Base-by-base conservation (phyloP, 37 sponge, comb jelly and placozoan species). In the Beroe ovata region DNA sequence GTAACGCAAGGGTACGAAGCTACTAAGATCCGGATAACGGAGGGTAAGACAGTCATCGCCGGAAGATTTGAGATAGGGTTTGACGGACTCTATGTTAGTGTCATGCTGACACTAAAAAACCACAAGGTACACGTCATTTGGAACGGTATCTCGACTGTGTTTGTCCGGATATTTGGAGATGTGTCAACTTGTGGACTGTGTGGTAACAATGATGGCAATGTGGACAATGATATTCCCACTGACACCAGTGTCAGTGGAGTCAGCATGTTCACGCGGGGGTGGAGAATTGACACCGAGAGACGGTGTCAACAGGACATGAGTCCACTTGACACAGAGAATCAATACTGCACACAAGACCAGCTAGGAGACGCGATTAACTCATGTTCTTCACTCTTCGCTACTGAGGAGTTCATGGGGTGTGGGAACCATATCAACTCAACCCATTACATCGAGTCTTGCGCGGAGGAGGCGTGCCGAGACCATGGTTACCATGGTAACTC, bases 71-170 rank as follows among this genome's bases (percentile, higher is more conserved):
- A 1, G 21, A 18, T 77, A 54, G 8, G 1, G 54, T 77, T 77
- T 41, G 84, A 77, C 33, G 84, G 84, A n/a, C 3, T 77, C 4
- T n/a, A 42, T 16, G n/a, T 77, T 42, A 77, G 54, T 1, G 47
- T 40, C 11, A 77, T 23, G 38, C 36, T 66, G 8, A 8, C 69
- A 8, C 4, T 29, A 3, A 18, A 66, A 37, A 11, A 6, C 11
- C 11, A 11, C 11, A 11, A 47, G 11, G 69, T 66, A 14, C 18
- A 25, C 16, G 32, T 66, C 6, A 6, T 30, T 4, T 66, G 69
- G 69, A 30, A 66, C 16, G 69, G 69, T 4, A 66, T 66, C 4
- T 66, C 69, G 1, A 18, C 69, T 66, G 69, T 37, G 11, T 66
- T 29, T 30, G 30, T 66, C 4, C 69, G 34, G 30, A 18, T 66